A percentile compares a stretch with the other conserved stretches of the same genome.
Conservation (phyloP, 1,140 invertebrate genomes). For the Pseudobourletiella spinata region DNA sequence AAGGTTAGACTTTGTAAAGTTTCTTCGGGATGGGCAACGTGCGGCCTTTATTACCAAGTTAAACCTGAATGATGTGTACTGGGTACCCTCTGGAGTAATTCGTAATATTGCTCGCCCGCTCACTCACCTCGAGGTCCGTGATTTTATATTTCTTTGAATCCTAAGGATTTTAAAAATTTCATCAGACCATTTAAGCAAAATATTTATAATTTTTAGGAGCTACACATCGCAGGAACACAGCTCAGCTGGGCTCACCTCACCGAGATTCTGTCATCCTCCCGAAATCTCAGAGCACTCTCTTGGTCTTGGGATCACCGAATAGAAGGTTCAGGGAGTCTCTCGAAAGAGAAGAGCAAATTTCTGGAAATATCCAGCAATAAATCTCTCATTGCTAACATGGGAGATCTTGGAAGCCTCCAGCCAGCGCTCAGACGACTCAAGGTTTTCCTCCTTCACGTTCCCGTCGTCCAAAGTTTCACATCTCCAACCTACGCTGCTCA, state of each 20-base stretch:
- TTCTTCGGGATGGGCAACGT: slow-evolving; percentile 14
- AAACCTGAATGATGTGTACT: slow-evolving; percentile 26
- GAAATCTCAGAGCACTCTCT: not conserved
- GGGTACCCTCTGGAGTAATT: slow-evolving; percentile 25
- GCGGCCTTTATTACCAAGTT: slow-evolving; percentile 15
- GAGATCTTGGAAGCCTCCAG: not conserved
- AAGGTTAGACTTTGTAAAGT: slow-evolving; percentile 16
- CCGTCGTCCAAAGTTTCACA: not conserved
- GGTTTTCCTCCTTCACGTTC: not conserved
- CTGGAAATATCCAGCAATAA: not conserved
- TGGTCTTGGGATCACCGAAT: slow-evolving; percentile 5
- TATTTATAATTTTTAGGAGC: not conserved
- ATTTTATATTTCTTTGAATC: too few species aligned
- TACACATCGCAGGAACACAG: not conserved
- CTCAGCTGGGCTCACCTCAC: not conserved
- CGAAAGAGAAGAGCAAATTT: not conserved
- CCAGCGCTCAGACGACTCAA: not conserved
- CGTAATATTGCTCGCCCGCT: slow-evolving; percentile 9
- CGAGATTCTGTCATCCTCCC: not conserved
- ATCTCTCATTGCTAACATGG: not conserved
- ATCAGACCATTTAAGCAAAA: too few species aligned
- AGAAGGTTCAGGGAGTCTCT: not conserved
- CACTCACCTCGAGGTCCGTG: slow-evolving; percentile 25
- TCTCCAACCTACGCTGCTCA: not conserved
- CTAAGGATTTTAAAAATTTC: too few species aligned